These are phyloP conservation scores for Apostichopus parvimensis DNA, from an alignment of 35 echinoderm and acorn worm genomes.

Conservation along the genomic window DNA sequence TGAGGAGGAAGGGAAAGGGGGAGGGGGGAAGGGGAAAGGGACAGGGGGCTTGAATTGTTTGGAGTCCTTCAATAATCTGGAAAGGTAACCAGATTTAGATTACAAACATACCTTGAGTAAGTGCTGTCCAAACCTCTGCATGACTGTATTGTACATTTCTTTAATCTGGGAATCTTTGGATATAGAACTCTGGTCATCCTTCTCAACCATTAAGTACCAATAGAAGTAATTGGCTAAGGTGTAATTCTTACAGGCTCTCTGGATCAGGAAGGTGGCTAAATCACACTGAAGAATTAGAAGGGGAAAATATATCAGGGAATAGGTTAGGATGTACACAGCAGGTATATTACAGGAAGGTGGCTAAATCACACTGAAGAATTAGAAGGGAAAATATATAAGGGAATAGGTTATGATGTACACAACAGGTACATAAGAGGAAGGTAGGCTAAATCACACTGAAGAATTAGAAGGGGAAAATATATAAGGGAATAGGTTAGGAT, in stretches of 20 bases:
- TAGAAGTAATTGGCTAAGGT: slow-evolving; percentile 97
- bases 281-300: slow-evolving; percentile 61
- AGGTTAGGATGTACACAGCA: slow-evolving; percentile 27
- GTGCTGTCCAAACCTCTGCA: slow-evolving; percentile 85
- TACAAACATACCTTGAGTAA: slow-evolving; percentile 71
- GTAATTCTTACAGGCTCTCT: slow-evolving; percentile 90
- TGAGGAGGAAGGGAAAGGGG: slow-evolving; percentile 35
- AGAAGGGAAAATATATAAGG: slow-evolving; percentile 10
- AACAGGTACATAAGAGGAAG: too few species aligned
- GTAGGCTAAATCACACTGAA: slow-evolving; percentile 62
- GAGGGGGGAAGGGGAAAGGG: neutral
- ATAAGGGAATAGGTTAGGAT: neutral
- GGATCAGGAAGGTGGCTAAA: slow-evolving; percentile 86
- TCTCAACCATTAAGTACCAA: slow-evolving; percentile 94
- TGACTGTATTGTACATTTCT: slow-evolving; percentile 91
- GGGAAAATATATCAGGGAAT: neutral
- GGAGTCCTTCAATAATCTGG: too few species aligned
- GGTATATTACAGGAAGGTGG: slow-evolving; percentile 60
- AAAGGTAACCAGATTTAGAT: neutral
- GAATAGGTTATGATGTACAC: too few species aligned
- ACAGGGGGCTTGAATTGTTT: too few species aligned
- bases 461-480: neutral
- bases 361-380: slow-evolving; percentile 69
- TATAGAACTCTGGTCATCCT: slow-evolving; percentile 84
- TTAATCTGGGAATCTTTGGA: slow-evolving; percentile 81